These are phyloP conservation scores for Solea senegalensis DNA, from an alignment of 2,113 vertebrate species.

Conservation along the genomic window DNA sequence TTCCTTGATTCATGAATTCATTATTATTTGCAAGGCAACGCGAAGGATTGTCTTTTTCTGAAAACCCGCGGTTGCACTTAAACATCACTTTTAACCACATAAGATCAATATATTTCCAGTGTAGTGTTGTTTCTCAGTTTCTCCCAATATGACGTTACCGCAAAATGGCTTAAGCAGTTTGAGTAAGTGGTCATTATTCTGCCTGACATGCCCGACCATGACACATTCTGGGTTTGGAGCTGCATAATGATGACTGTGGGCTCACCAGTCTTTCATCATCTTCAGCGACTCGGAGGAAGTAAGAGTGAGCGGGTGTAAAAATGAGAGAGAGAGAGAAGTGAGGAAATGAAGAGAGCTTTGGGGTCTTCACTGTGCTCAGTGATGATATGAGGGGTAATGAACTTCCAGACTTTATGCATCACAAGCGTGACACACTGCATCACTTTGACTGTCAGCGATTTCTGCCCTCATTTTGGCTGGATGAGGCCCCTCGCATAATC, in stretches of 20 bases:
- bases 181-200: slow-evolving; percentile 48
- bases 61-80: slow-evolving; percentile 1
- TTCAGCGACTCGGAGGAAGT: slow-evolving; percentile 25
- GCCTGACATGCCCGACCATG: slow-evolving; percentile 34
- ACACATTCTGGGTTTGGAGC: slow-evolving; percentile 56
- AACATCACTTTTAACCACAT: slow-evolving; percentile 3
- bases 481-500: slow-evolving; percentile 68
- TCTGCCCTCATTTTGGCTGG: slow-evolving; percentile 45
- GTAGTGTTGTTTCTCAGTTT: neutral
- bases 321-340: neutral
- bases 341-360: slow-evolving; percentile 41
- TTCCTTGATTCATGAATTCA: neutral
- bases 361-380: slow-evolving; percentile 56
- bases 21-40: neutral
- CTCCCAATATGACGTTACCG: slow-evolving; percentile 14
- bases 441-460: slow-evolving; percentile 70
- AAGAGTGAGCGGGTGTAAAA: slow-evolving; percentile 21
- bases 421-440: slow-evolving; percentile 63
- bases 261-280: slow-evolving; percentile 51
- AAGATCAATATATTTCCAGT: neutral
- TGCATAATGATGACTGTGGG: slow-evolving; percentile 52
- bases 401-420: slow-evolving; percentile 73
- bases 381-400: slow-evolving; percentile 78
- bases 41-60: slow-evolving; percentile 1
- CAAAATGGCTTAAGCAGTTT: slow-evolving; percentile 32